Conservation (phyloP, 1,140 invertebrate genomes). For the Tetraneura akinire region DNA sequence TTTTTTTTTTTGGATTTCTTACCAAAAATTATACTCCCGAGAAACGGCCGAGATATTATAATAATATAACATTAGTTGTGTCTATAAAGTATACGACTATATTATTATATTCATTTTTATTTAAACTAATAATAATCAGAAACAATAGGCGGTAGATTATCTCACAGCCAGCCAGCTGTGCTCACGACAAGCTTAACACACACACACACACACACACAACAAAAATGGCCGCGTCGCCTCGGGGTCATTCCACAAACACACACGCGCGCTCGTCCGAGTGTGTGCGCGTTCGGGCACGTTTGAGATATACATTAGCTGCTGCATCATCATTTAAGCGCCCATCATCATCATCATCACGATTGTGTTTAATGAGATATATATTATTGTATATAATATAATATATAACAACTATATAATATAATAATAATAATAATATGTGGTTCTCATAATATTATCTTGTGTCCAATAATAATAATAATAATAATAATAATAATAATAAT, state of each 20-base stretch:
- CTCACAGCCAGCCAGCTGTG: conserved; percentile 42
- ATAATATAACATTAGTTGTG: too few relatives aligned
- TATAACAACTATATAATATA: conserved; percentile 5
- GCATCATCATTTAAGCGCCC: conserved; percentile 44
- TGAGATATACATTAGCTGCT: conserved; percentile 17
- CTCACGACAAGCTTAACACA: conserved; percentile 41
- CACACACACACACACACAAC: conserved; percentile 31
- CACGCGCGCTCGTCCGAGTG: too few relatives aligned
- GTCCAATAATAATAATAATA: too few relatives aligned
- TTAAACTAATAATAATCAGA: conserved; percentile 42
- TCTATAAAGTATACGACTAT: too few relatives aligned
- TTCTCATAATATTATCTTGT: too few relatives aligned
- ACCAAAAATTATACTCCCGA: not conserved
- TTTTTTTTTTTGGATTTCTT: not conserved
- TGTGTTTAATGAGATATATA: conserved; percentile 31
- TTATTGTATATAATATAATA: not conserved
- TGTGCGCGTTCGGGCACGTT: not conserved
- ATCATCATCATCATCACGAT: conserved; percentile 45
- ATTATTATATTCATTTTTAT: conserved; percentile 43
- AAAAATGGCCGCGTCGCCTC: conserved; percentile 46
- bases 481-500: too few relatives aligned
- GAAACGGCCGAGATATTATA: conserved; percentile 3
- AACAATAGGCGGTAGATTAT: conserved; percentile 47
- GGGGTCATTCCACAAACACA: conserved; percentile 43
- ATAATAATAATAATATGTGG: too few relatives aligned